Percentiles rank a stretch among this genome's conserved stretches.
phyloP scores from a whole-genome alignment of 2,797 vertebrate genomes.

The Cyprinella venusta region DNA sequence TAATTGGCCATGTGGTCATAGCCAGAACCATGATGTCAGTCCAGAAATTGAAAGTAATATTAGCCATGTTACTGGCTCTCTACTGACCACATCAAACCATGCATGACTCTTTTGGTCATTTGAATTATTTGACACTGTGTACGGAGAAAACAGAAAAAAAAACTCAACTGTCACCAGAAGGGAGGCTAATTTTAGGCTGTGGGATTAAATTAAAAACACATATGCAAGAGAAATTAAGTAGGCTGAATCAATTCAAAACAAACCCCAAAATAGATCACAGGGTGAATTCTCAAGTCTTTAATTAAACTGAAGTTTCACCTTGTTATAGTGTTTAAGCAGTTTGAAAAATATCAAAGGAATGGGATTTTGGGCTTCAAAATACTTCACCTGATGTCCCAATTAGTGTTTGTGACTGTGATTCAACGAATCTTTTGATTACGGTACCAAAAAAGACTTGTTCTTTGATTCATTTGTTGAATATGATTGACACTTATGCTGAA shows the following conservation, averaged over 20 bases:
- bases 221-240: neutral
- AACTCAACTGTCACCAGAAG: neutral
- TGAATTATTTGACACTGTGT: neutral
- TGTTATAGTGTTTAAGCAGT: neutral
- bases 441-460: neutral
- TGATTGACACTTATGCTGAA: neutral
- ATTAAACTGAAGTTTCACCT: neutral
- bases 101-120: neutral
- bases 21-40: neutral
- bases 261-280: neutral
- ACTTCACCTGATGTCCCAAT: neutral
- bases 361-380: neutral
- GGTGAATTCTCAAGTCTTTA: constrained; percentile 16
- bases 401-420: neutral
- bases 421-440: neutral
- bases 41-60: neutral
- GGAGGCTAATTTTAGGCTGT: constrained; percentile 3
- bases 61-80: too few relatives aligned
- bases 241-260: neutral
- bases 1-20: neutral
- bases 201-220: neutral
- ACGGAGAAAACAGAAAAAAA: neutral
- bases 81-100: neutral
- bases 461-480: neutral
- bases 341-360: neutral